phyloP scores from a whole-genome alignment of 2,888 invertebrate species.

The Ellobium chinense region DNA sequence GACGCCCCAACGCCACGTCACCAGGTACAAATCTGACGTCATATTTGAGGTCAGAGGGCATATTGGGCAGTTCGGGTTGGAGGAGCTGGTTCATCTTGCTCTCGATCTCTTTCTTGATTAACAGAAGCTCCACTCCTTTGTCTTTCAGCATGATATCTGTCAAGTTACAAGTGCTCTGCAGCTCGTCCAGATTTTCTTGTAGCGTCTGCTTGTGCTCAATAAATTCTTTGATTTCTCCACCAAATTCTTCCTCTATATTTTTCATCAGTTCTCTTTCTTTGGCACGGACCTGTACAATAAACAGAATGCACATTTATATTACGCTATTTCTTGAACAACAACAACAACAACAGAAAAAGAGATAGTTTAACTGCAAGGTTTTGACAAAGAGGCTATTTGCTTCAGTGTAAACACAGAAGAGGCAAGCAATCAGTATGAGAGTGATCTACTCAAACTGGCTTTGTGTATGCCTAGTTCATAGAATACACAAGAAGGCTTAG shows the following conservation, averaged over 20 bases:
- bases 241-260: slow-evolving; percentile 70
- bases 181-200: slow-evolving; percentile 69
- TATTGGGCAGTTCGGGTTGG: slow-evolving; percentile 59
- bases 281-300: slow-evolving; percentile 65
- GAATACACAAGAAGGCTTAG: too few species aligned
- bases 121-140: slow-evolving; percentile 75
- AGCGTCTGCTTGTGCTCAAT: slow-evolving; percentile 71
- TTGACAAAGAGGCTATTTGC: too few species aligned
- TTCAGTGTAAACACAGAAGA: too few species aligned
- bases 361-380: neutral
- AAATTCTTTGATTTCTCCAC: slow-evolving; percentile 67
- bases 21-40: slow-evolving; percentile 72
- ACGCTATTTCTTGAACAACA: too few species aligned
- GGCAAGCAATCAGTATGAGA: too few species aligned
- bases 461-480: too few species aligned
- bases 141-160: slow-evolving; percentile 76
- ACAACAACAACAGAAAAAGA: neutral
- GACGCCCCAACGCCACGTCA: slow-evolving; percentile 67
- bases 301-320: too few species aligned
- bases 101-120: slow-evolving; percentile 76
- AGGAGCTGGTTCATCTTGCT: slow-evolving; percentile 71
- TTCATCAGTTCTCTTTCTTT: slow-evolving; percentile 73
- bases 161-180: slow-evolving; percentile 72
- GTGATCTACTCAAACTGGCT: too few species aligned
- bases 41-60: slow-evolving; percentile 63